Evolutionary conservation across 2,797 vertebrate genomes (phyloP).

Genomic region (Pygocentrus nattereri): DNA sequence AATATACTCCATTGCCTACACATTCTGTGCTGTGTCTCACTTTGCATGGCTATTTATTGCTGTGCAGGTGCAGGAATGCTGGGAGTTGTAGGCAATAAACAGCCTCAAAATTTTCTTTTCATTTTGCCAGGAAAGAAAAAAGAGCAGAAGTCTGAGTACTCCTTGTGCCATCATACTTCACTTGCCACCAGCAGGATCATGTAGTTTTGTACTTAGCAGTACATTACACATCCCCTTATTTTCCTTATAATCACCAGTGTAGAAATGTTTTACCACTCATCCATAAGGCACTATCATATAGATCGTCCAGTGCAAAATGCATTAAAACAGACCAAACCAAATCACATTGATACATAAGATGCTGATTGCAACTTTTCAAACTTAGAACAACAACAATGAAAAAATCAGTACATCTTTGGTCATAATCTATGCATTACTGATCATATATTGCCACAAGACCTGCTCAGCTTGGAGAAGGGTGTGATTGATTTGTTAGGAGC

Average conservation of each 20-base stretch:
- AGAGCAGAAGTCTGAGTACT: not conserved
- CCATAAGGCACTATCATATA: slow-evolving; percentile 20
- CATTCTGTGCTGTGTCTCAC: not conserved
- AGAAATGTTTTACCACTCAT: slow-evolving; percentile 1
- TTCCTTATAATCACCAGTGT: slow-evolving; percentile 9
- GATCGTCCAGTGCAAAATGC: slow-evolving; percentile 38
- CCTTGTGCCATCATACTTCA: not conserved
- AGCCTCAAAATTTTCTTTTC: not conserved
- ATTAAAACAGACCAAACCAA: slow-evolving; percentile 31
- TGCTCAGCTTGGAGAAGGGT: slow-evolving; percentile 1
- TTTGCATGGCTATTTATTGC: not conserved
- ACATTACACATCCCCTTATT: not conserved
- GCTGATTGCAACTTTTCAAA: slow-evolving; percentile 14
- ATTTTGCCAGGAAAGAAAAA: not conserved
- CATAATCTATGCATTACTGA: slow-evolving; percentile 14
- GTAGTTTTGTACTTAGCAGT: slow-evolving; percentile 2
- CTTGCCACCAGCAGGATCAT: not conserved
- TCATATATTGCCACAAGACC: slow-evolving; percentile 15
- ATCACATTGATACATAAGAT: slow-evolving; percentile 3
- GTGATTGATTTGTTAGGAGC: slow-evolving; percentile 12
- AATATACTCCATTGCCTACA: not conserved
- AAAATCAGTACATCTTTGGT: slow-evolving; percentile 19
- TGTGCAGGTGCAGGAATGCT: not conserved
- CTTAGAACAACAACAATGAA: slow-evolving; percentile 17
- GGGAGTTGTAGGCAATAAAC: not conserved